These are phyloP conservation scores for Istiophorus platypterus DNA, from an alignment of 2,113 vertebrate species.

Conservation along the genomic window DNA sequence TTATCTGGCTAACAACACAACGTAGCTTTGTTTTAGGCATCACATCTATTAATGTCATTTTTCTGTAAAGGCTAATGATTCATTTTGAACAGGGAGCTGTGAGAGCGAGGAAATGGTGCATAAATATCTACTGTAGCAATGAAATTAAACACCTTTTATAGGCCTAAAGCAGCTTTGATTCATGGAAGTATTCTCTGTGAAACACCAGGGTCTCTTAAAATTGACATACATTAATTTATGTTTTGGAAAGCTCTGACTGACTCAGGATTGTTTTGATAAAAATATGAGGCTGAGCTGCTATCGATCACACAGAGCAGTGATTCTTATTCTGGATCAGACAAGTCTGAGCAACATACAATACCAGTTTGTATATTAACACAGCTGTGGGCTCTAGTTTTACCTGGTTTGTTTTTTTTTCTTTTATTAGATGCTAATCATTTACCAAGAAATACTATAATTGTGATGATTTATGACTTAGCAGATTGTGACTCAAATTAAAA, in stretches of 20 bases:
- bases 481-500: slow-evolving; percentile 27
- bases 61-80: slow-evolving; percentile 51
- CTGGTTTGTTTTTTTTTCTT: slow-evolving; percentile 19
- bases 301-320: slow-evolving; percentile 17
- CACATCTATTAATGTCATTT: slow-evolving; percentile 48
- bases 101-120: slow-evolving; percentile 30
- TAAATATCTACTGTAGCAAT: slow-evolving; percentile 29
- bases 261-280: slow-evolving; percentile 35
- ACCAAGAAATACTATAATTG: slow-evolving; percentile 14
- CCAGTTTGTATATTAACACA: background rate
- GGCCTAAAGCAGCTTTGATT: slow-evolving; percentile 25
- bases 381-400: slow-evolving; percentile 13
- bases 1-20: slow-evolving; percentile 36
- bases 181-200: slow-evolving; percentile 5
- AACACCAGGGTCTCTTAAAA: slow-evolving; percentile 24
- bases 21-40: slow-evolving; percentile 51
- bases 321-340: slow-evolving; percentile 28
- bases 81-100: slow-evolving; percentile 43
- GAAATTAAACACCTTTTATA: slow-evolving; percentile 43
- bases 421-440: slow-evolving; percentile 19
- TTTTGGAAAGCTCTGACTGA: slow-evolving; percentile 18
- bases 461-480: slow-evolving; percentile 22
- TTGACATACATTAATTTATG: slow-evolving; percentile 18
- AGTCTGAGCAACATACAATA: slow-evolving; percentile 6
- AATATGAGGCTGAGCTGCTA: background rate